These are phyloP conservation scores for Cladorhizidae sp. DNA, from an alignment of 37 sponge, comb jelly and placozoan genomes.

Conservation along the genomic window DNA sequence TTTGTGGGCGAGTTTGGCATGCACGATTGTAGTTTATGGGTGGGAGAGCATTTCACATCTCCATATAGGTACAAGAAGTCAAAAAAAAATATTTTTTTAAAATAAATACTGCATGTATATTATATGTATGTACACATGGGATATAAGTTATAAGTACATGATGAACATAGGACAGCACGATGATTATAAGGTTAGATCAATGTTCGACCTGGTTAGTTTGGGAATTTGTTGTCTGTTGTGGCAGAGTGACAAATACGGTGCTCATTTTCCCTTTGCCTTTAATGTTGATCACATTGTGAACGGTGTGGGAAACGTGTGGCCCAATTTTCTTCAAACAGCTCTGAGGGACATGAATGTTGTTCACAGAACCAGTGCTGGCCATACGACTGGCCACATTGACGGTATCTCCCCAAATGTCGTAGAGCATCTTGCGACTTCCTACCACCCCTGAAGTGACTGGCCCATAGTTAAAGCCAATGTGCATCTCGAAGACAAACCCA, in stretches of 20 bases:
- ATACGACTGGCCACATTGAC: constrained; percentile 98
- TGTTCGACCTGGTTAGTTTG: too few species aligned
- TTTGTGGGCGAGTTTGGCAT: too few species aligned
- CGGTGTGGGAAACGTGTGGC: constrained; percentile 33
- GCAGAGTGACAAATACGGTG: constrained; percentile 59
- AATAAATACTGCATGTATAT: neutral
- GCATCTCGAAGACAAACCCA: constrained; percentile 51
- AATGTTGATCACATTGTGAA: constrained; percentile 47
- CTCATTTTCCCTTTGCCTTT: constrained; percentile 86
- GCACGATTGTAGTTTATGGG: too few species aligned
- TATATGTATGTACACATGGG: too few species aligned
- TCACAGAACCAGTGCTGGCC: constrained; percentile 84
- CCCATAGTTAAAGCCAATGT: constrained; percentile 90
- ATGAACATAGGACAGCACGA: too few species aligned
- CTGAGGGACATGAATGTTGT: constrained; percentile 84
- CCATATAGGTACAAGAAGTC: too few species aligned
- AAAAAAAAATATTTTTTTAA: neutral
- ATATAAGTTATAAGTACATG: neutral
- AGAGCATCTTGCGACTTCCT: constrained; percentile 87
- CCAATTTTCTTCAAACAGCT: constrained; percentile 32
- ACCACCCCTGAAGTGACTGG: constrained; percentile 93
- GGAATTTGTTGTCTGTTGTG: neutral
- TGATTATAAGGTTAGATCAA: too few species aligned
- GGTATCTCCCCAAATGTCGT: constrained; percentile 97
- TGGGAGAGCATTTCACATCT: too few species aligned